Conservation (phyloP, 2,113 vertebrate species). For the Brachyistius frenatus region DNA sequence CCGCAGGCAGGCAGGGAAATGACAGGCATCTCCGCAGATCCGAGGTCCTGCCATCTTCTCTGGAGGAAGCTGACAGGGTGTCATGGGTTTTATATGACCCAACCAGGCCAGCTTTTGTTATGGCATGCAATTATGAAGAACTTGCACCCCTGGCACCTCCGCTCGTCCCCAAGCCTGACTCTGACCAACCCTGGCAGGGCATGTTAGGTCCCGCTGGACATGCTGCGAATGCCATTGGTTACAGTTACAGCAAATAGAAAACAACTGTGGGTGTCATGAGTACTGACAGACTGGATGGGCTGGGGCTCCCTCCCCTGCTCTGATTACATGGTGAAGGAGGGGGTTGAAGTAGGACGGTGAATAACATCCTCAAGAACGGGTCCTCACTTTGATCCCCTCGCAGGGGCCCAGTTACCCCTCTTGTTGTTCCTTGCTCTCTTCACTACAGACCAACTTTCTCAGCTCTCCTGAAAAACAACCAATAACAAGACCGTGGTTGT, state of each 20-base stretch:
- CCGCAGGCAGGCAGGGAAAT: conserved; percentile 48
- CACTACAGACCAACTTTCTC: conserved; percentile 29
- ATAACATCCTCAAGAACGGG: neutral
- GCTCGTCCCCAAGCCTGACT: conserved; percentile 15
- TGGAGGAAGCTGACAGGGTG: conserved; percentile 65
- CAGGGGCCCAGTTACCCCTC: neutral
- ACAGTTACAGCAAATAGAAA: conserved; percentile 55
- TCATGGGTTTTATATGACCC: conserved; percentile 53
- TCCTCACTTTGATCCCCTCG: conserved; percentile 60
- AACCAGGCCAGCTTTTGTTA: conserved; percentile 40
- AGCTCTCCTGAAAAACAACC: conserved; percentile 49
- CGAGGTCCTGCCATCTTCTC: conserved; percentile 65
- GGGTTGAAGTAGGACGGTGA: neutral
- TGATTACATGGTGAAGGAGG: conserved; percentile 19
- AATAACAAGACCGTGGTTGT: conserved; percentile 76
- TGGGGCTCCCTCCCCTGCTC: neutral
- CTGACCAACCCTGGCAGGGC: conserved; percentile 50
- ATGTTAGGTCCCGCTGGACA: conserved; percentile 68
- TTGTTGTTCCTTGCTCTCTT: neutral
- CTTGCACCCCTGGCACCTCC: conserved; percentile 52
- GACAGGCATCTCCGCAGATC: conserved; percentile 71
- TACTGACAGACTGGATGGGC: neutral
- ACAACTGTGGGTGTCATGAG: conserved; percentile 61
- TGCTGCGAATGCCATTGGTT: conserved; percentile 65
- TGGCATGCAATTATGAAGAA: conserved; percentile 31